Percentiles rank a stretch among this genome's conserved stretches.
Conservation (phyloP, 2,113 vertebrate genomes). For the Rhynchomys soricoides region DNA sequence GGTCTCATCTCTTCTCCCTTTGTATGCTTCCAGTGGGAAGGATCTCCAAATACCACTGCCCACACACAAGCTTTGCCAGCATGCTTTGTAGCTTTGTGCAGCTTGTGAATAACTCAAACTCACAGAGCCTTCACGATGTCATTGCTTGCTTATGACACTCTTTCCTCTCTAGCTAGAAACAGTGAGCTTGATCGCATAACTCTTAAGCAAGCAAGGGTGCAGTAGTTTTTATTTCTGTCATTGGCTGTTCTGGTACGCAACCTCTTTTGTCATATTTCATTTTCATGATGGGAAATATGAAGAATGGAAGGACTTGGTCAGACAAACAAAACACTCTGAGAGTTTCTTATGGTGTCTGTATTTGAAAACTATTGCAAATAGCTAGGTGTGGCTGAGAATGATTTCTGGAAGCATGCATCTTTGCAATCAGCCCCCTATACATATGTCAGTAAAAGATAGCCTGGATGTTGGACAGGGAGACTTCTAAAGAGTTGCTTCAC, state of each 20-base stretch:
- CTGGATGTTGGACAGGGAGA: slow-evolving; percentile 65
- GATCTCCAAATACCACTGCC: slow-evolving; percentile 62
- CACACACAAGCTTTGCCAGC: slow-evolving; percentile 8
- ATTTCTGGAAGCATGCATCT: slow-evolving; percentile 38
- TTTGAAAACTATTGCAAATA: slow-evolving; percentile 53
- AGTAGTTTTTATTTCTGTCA: neutral
- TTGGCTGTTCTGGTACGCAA: neutral
- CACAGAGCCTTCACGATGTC: neutral
- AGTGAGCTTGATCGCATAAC: neutral
- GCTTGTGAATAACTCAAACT: slow-evolving; percentile 1
- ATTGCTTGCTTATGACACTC: neutral
- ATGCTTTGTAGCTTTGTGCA: neutral
- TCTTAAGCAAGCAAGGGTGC: rapidly evolving
- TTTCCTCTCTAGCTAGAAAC: neutral
- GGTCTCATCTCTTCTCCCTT: neutral
- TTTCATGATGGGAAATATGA: neutral
- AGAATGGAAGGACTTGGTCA: neutral
- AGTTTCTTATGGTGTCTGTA: neutral
- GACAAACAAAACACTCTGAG: neutral
- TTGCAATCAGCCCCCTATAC: slow-evolving; percentile 47
- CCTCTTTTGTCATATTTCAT: neutral
- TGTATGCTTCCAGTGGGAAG: slow-evolving; percentile 40
- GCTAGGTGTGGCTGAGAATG: neutral
- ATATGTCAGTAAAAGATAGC: slow-evolving; percentile 39
- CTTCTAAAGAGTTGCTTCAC: slow-evolving; percentile 59